Evolutionary conservation across 2,113 vertebrate species (phyloP).

Genomic region (Melospiza georgiana): DNA sequence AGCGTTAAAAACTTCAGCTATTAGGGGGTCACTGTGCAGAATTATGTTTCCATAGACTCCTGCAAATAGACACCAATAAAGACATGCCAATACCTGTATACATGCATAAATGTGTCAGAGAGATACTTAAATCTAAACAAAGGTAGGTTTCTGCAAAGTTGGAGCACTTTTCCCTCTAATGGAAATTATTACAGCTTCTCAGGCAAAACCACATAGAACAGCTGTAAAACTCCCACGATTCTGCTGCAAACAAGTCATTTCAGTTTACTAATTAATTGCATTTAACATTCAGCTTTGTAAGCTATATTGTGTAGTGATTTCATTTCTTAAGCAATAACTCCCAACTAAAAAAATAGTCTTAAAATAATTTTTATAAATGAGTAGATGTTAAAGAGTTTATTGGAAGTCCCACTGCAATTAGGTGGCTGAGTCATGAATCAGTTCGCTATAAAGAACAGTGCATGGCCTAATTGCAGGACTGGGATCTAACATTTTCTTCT

Average conservation of each 20-base stretch:
- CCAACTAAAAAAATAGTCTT: not conserved
- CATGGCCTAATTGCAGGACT: conserved; percentile 31
- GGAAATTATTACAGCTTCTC: not conserved
- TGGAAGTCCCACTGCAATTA: conserved; percentile 45
- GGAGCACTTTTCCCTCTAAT: not conserved
- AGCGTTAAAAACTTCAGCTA: not conserved
- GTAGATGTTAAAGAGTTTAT: conserved; percentile 8
- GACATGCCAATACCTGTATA: not conserved
- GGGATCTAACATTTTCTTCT: conserved; percentile 25
- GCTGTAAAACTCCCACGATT: not conserved
- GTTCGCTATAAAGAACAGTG: conserved; percentile 2
- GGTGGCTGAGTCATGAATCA: conserved; percentile 45
- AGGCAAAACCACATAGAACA: not conserved
- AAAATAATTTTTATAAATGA: conserved; percentile 10
- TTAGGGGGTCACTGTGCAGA: not conserved
- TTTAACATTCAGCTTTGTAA: conserved; percentile 36
- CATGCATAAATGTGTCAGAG: not conserved
- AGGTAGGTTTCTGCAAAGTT: not conserved
- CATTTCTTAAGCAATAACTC: conserved; percentile 21
- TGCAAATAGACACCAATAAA: not conserved
- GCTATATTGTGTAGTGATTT: conserved; percentile 24
- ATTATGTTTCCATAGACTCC: not conserved
- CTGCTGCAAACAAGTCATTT: not conserved
- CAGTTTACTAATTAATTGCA: conserved; percentile 14
- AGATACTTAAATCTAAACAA: not conserved